phyloP scores from a whole-genome alignment of 1,140 invertebrate species.

The Monochamus saltuarius region DNA sequence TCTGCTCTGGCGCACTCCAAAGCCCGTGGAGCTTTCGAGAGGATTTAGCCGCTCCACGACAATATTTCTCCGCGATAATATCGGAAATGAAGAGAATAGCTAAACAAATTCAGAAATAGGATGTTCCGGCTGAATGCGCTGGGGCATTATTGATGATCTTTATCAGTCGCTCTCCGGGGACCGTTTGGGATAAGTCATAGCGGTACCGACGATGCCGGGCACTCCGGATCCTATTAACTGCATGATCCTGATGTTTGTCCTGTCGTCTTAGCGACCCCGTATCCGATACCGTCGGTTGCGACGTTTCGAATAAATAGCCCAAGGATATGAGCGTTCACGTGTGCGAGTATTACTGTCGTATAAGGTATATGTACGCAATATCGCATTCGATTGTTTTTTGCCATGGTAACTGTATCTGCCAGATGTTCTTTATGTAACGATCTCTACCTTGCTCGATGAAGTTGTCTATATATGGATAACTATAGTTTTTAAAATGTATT shows the following conservation, averaged over 20 bases:
- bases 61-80: background rate
- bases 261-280: constrained; percentile 8
- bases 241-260: constrained; percentile 16
- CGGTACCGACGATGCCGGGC: constrained; percentile 3
- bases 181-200: constrained; percentile 18
- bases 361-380: no score
- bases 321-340: constrained; percentile 2
- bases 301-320: constrained; percentile 4
- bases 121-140: constrained; percentile 2
- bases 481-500: no score
- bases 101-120: constrained; percentile 13
- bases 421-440: no score
- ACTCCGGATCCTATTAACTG: constrained; percentile 16
- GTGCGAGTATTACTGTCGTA: background rate
- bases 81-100: constrained; percentile 6
- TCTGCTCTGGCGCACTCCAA: no score
- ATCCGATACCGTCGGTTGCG: constrained; percentile 1
- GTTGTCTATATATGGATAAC: no score
- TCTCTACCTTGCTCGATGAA: no score
- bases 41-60: no score
- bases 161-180: constrained; percentile 23
- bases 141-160: constrained; percentile 22
- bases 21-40: no score
- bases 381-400: no score
- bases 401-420: no score